These are phyloP conservation scores for Catotricha subobsoleta DNA, from an alignment of 2,888 invertebrate species.

Conservation along the genomic window DNA sequence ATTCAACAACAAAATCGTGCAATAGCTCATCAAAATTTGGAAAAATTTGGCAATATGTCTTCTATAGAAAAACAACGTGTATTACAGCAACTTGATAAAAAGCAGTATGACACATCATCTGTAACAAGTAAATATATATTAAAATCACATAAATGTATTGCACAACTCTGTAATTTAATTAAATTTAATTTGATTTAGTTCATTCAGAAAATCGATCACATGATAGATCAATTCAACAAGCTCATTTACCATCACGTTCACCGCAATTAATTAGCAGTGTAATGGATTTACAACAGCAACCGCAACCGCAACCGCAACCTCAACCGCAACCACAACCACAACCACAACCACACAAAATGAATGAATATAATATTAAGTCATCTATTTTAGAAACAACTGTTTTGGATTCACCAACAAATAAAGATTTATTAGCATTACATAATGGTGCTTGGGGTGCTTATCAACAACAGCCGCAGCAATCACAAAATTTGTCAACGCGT, in stretches of 20 bases:
- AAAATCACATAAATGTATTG: not conserved
- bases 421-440: constrained; percentile 46
- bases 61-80: constrained; percentile 37
- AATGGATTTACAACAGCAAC: not conserved
- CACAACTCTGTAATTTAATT: too few relatives aligned
- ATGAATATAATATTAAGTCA: too few relatives aligned
- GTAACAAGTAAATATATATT: not conserved
- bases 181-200: constrained; percentile 6
- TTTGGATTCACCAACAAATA: constrained; percentile 32
- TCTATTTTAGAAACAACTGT: constrained; percentile 12
- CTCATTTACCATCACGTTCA: constrained; percentile 12
- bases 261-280: not conserved
- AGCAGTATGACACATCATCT: constrained; percentile 23
- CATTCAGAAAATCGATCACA: constrained; percentile 11
- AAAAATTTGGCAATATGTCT: constrained; percentile 38
- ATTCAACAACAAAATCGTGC: constrained; percentile 47
- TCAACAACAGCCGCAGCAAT: not conserved
- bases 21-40: constrained; percentile 41
- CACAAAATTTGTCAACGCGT: constrained; percentile 40
- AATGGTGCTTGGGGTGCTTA: constrained; percentile 46
- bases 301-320: not conserved
- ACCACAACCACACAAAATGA: not conserved
- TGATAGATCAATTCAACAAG: constrained; percentile 13
- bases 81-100: constrained; percentile 33
- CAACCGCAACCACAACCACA: not conserved